Conservation (phyloP, 2,888 invertebrate genomes). For the Cantharis flavilabris region DNA sequence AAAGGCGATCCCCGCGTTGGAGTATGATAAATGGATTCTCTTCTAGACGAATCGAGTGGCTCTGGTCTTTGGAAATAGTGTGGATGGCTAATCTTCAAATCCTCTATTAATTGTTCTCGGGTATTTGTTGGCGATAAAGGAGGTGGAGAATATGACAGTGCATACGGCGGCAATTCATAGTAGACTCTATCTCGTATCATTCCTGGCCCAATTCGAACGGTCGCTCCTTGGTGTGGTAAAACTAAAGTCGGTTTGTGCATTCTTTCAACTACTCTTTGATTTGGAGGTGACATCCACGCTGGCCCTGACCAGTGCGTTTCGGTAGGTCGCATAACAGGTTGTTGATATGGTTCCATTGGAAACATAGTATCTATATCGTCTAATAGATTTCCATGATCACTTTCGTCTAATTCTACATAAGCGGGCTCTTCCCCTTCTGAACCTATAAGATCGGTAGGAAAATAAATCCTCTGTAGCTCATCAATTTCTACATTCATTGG, state of each 20-base stretch:
- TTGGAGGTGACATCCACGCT: neutral
- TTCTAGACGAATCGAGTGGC: neutral
- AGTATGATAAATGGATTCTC: constrained; percentile 7
- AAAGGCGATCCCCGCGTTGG: neutral
- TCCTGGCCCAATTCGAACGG: neutral
- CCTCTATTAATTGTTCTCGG: neutral
- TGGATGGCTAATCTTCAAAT: neutral
- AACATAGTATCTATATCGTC: neutral
- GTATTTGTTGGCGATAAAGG: neutral
- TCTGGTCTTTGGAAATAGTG: neutral
- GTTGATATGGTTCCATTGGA: neutral
- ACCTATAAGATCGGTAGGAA: constrained; percentile 6
- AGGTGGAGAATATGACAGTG: neutral
- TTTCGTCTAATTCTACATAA: neutral
- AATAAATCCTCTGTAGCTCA: neutral
- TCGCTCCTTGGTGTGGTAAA: neutral
- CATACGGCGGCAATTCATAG: neutral
- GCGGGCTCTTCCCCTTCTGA: neutral
- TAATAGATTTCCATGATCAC: neutral
- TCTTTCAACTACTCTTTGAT: neutral
- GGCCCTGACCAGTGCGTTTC: neutral
- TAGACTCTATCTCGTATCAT: neutral
- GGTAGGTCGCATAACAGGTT: neutral
- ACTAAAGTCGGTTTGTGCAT: neutral
- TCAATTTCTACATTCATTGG: neutral